Evolutionary conservation across 2,797 vertebrate species (phyloP).

Genomic region (Phrynocephalus vlangalii): DNA sequence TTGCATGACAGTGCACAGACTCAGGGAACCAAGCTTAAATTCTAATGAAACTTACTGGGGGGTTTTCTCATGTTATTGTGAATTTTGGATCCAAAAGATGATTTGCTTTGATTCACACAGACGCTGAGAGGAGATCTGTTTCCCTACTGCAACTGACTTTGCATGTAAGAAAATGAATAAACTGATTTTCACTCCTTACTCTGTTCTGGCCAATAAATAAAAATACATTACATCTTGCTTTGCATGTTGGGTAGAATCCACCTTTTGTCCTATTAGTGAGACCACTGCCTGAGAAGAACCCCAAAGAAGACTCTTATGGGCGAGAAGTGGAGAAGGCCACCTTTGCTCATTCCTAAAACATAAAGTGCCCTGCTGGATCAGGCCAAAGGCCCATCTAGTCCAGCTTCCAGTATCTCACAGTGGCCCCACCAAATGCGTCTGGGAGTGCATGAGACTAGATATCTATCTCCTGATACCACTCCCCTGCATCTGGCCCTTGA

Average conservation of each 20-base stretch:
- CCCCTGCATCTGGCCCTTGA: background rate
- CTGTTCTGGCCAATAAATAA: too few species aligned
- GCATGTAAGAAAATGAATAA: background rate
- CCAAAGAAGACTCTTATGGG: background rate
- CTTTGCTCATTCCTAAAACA: background rate
- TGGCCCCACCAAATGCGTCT: too few species aligned
- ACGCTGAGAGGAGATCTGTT: too few species aligned
- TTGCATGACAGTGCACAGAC: background rate
- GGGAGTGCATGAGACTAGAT: too few species aligned
- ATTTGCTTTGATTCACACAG: background rate
- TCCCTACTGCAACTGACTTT: background rate
- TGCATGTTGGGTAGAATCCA: background rate
- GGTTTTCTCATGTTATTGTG: background rate
- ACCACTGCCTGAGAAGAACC: background rate
- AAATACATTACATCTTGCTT: too few species aligned
- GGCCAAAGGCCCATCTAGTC: too few species aligned
- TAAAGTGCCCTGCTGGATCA: too few species aligned
- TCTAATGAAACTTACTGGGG: background rate
- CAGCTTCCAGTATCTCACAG: too few species aligned
- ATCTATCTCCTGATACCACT: too few species aligned
- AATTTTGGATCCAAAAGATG: background rate
- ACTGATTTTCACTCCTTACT: too few species aligned
- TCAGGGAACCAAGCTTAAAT: conserved; percentile 12
- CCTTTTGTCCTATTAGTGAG: background rate
- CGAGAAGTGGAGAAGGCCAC: background rate